Conservation (phyloP, 37 sponge, comb jelly and placozoan species). For the Halisarca cf. caerulea region DNA sequence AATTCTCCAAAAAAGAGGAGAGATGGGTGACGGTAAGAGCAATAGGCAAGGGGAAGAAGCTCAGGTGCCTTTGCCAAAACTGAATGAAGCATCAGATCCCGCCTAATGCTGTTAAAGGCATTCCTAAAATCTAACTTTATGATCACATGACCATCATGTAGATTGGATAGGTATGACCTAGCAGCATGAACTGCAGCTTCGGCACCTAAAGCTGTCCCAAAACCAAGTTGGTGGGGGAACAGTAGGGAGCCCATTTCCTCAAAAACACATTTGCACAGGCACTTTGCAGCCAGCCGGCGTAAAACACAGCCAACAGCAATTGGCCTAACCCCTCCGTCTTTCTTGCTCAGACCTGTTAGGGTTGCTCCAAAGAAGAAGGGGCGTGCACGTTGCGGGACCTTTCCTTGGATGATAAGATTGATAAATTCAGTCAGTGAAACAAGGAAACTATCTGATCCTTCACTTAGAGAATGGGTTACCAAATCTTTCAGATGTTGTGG, state of each 20-base stretch:
- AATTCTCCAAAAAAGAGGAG: slow-evolving; percentile 3
- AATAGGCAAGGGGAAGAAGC: slow-evolving; percentile 1
- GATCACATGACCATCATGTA: not conserved
- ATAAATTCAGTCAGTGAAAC: not conserved
- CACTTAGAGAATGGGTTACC: slow-evolving; percentile 7
- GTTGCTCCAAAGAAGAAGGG: slow-evolving; percentile 20
- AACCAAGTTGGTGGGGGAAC: slow-evolving; percentile 16
- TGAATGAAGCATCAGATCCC: slow-evolving; percentile 12
- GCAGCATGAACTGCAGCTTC: slow-evolving; percentile 33
- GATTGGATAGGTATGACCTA: slow-evolving; percentile 13
- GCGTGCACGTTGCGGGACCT: not conserved
- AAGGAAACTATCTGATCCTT: not conserved
- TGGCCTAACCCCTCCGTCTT: slow-evolving; percentile 16
- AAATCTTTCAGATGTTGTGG: slow-evolving; percentile 23
- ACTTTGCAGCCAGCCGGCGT: slow-evolving; percentile 7
- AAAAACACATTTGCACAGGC: not conserved
- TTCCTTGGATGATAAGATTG: not conserved
- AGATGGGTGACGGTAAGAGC: slow-evolving; percentile 13
- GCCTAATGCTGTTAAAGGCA: slow-evolving; percentile 22
- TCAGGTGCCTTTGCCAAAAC: slow-evolving; percentile 8
- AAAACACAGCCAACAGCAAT: slow-evolving; percentile 11
- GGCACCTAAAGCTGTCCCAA: slow-evolving; percentile 22
- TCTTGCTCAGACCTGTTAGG: slow-evolving; percentile 15
- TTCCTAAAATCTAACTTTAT: slow-evolving; percentile 37
- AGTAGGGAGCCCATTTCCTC: not conserved